A percentile compares a stretch with the other conserved stretches of the same genome.
Evolutionary conservation across 64 coral and sea anemone species (phyloP).

Genomic region (Pocillopora verrucosa): DNA sequence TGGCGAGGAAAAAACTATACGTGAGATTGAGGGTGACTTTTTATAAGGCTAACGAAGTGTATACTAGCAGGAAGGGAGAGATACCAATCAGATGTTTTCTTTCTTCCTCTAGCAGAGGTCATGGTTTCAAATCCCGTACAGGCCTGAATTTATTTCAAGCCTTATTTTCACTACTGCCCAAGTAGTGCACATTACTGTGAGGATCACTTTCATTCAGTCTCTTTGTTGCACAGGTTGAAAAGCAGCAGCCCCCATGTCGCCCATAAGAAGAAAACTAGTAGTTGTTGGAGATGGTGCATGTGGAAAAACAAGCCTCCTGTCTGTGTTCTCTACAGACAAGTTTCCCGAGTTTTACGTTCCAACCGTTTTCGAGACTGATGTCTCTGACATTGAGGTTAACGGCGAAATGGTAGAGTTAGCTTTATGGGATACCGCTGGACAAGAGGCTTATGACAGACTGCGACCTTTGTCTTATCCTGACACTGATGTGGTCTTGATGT

Average conservation of each 20-base stretch:
- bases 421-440: slow-evolving; percentile 97
- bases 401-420: slow-evolving; percentile 83
- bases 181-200: too few species aligned
- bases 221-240: background rate
- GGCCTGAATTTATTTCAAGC: too few species aligned
- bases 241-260: slow-evolving; percentile 44
- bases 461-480: slow-evolving; percentile 91
- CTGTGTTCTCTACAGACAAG: slow-evolving; percentile 92
- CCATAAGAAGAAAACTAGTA: slow-evolving; percentile 91
- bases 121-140: too few species aligned
- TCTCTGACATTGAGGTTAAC: slow-evolving; percentile 92
- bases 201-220: too few species aligned
- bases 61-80: too few species aligned
- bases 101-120: too few species aligned
- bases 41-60: too few species aligned
- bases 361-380: slow-evolving; percentile 97
- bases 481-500: slow-evolving; percentile 92
- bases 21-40: too few species aligned
- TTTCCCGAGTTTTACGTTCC: slow-evolving; percentile 94
- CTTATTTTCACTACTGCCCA: too few species aligned
- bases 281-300: slow-evolving; percentile 99
- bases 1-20: too few species aligned
- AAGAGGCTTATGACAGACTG: slow-evolving; percentile 90
- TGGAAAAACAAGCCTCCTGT: slow-evolving; percentile 96
- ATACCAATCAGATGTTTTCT: too few species aligned